phyloP scores from a whole-genome alignment of 2,888 invertebrate species.

The Oscheius onirici region DNA sequence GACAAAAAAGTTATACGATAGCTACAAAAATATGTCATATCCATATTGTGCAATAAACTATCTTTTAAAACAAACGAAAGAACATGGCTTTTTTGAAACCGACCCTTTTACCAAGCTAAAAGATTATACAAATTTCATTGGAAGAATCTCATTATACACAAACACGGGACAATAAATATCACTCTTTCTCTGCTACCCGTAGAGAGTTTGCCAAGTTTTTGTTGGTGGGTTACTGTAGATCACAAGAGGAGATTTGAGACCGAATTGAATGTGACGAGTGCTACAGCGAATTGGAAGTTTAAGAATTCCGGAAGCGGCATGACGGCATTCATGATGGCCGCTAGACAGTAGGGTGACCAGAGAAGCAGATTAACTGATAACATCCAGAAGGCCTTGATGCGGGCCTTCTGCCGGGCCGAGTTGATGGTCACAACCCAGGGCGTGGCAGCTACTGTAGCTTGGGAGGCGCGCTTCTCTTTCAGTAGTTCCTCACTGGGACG shows the following conservation, averaged over 20 bases:
- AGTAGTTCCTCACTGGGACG: not conserved
- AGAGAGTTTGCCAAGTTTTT: not conserved
- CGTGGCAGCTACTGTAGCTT: not conserved
- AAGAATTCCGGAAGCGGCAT: slow-evolving; percentile 37
- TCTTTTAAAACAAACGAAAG: too few relatives aligned
- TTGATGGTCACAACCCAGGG: slow-evolving; percentile 47
- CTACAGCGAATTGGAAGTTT: slow-evolving; percentile 53
- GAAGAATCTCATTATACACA: too few relatives aligned
- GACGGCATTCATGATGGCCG: slow-evolving; percentile 48
- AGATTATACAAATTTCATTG: too few relatives aligned
- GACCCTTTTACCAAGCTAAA: too few relatives aligned
- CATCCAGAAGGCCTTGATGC: slow-evolving; percentile 57
- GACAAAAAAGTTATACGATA: too few relatives aligned
- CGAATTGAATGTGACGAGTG: slow-evolving; percentile 55
- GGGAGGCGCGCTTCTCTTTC: not conserved
- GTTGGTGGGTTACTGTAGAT: not conserved
- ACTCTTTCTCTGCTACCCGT: slow-evolving; percentile 19
- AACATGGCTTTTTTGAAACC: too few relatives aligned
- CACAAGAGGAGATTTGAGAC: slow-evolving; percentile 50
- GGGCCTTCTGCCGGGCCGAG: slow-evolving; percentile 43
- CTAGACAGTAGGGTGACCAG: slow-evolving; percentile 56
- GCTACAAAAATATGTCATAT: too few relatives aligned
- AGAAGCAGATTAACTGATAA: slow-evolving; percentile 53
- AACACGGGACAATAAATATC: slow-evolving; percentile 1
- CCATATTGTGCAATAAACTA: too few relatives aligned